A percentile compares a stretch with the other conserved stretches of the same genome.
Evolutionary conservation across 2,888 invertebrate species (phyloP).

Genomic region (Agelastica alni): DNA sequence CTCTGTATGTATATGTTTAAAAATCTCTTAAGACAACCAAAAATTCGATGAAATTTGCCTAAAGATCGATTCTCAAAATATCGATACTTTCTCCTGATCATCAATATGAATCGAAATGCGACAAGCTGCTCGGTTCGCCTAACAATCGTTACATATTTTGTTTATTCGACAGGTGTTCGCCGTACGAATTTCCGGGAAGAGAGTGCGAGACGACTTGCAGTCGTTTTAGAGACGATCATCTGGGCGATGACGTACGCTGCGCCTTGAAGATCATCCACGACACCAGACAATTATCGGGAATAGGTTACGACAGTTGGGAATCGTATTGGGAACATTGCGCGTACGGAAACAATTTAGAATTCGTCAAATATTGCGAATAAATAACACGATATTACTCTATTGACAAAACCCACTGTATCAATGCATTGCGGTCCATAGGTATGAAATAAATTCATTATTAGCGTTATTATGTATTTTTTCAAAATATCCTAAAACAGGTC

Average conservation of each 20-base stretch:
- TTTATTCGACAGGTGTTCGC: slow-evolving; percentile 18
- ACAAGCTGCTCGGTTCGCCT: too few relatives aligned
- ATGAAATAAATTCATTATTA: too few relatives aligned
- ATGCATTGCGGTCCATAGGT: too few relatives aligned
- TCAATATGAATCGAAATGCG: too few relatives aligned
- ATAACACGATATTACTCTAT: not conserved
- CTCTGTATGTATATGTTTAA: too few relatives aligned
- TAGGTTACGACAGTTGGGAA: slow-evolving; percentile 20
- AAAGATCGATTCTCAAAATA: too few relatives aligned
- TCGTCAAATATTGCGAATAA: slow-evolving; percentile 12
- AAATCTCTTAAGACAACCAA: too few relatives aligned
- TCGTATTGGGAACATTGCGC: slow-evolving; percentile 23
- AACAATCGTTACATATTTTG: too few relatives aligned
- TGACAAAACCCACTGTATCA: not conserved
- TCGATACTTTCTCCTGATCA: too few relatives aligned
- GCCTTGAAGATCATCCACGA: slow-evolving; percentile 19
- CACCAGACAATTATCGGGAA: slow-evolving; percentile 5
- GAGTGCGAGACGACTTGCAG: slow-evolving; percentile 16
- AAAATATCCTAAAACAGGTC: too few relatives aligned
- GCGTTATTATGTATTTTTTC: too few relatives aligned
- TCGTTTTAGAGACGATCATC: slow-evolving; percentile 16
- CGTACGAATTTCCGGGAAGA: slow-evolving; percentile 9
- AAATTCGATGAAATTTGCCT: too few relatives aligned
- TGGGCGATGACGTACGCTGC: slow-evolving; percentile 19
- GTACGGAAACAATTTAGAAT: slow-evolving; percentile 9